Evolutionary conservation across 1,140 invertebrate species (phyloP), one percentile per base, ranked within the genome.

Genomic region (Pseudobourletiella spinata): DNA sequence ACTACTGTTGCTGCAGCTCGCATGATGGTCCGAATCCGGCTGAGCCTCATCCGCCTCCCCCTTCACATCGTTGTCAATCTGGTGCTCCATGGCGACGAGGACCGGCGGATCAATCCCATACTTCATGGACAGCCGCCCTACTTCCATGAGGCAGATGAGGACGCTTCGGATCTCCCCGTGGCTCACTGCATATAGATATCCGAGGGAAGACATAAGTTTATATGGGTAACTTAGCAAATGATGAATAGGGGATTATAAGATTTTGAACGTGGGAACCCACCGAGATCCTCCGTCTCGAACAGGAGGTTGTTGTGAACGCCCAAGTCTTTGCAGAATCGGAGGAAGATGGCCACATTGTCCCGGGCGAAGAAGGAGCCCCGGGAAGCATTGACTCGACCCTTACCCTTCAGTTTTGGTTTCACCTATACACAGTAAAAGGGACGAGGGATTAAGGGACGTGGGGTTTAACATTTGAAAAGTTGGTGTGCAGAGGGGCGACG

Each of bases 271-370:
- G n/a, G n/a, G n/a, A n/a, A 43, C 74, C 77, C 75, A 88, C 86
- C 86, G 64, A 94, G 80, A 78, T 92, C 89, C 72, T 95, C 91
- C 67, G 91, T 94, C 79, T 96, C 92, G 75, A 95, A 96, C 15
- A 89, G 81, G 52, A 89, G 81, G 77, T 86, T 91, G 76, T 93
- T 87, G 69, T 91, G 88, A 4, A 95, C 88, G 14, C 90, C 89
- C 18, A 93, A 80, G 46, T 86, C 81, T 39, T 87, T 79, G 72
- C 89, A 92, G 80, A 94, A 96, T 64, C 85, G 84, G 67, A 95
- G 87, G 74, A 95, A 96, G 77, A 94, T 94, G 71, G 89, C 88
- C 71, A 92, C 87, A 75, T 95, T 95, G 76, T 96, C 92, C 22
- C 92, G 79, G 0, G 90, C 88, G 72, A 90, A 92, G 78, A 95